Base-by-base conservation (phyloP, 53 echinoderm and acorn worm species). In the Holothuria scabra region DNA sequence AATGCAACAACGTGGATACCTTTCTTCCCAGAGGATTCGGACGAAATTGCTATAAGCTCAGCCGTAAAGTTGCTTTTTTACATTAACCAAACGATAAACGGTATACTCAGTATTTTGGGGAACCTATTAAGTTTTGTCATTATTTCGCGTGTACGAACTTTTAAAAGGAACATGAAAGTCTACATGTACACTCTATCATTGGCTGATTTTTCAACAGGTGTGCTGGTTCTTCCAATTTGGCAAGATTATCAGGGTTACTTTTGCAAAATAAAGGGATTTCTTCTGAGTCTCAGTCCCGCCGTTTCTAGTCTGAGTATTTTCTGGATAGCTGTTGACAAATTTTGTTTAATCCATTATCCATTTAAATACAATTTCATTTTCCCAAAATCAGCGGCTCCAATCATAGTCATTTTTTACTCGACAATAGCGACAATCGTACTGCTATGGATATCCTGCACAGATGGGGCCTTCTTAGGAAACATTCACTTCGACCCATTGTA, bases 111-210 rank as follows among this genome's bases (percentile, higher is more conserved):
- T 52, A 49, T 76, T 28, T 29, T 13, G 14, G 76, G 76, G 12
- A 76, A 76, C 56, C 2, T 46, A 14, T 12, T 76, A 20, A 76
- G 56, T 29, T 52, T 76, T 24, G 48, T 76, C 13, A 28, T 76
- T 11, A 49, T 76, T 12, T 8, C 46, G 11, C 48, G 76, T 4
- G 76, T 76, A 10, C 23, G 56, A 44, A 20, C 26, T 29, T 76
- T 76, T 52, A 76, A 76, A 12, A 37, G 76, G 46, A 76, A 76
- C 52, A 76, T 76, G 76, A 76, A 56, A 28, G 49, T 76, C 10
- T 76, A 48, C 49, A 22, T 76, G 52, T 46, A 28, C 12, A 46
- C 46, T 49, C 46, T 76, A 18, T 76, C 76, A 25, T n/a, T 49
- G 10, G 52, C 76, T 13, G 76, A 76, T 29, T 5, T 76, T 25